Conservation (phyloP, 1,140 invertebrate species). For the Formica exsecta region DNA sequence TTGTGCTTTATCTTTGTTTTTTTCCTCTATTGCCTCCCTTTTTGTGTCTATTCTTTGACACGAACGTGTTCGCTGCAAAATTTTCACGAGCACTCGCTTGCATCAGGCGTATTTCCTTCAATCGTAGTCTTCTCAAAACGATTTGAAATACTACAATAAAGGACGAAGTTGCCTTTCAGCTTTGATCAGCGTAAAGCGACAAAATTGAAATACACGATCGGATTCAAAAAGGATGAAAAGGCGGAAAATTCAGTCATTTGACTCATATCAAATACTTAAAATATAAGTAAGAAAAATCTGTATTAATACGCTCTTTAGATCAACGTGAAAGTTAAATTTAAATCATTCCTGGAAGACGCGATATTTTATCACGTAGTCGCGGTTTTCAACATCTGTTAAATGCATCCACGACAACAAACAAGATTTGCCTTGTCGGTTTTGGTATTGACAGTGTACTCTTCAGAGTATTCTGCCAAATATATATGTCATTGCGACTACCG, state of each 20-base stretch:
- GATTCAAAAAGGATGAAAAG: neutral
- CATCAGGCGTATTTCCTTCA: constrained; percentile 78
- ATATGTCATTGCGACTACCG: constrained; percentile 93
- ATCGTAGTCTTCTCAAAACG: constrained; percentile 77
- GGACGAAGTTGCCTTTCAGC: neutral
- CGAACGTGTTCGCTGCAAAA: neutral
- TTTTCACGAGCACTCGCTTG: neutral
- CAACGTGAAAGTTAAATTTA: neutral
- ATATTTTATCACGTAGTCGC: neutral
- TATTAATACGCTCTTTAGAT: neutral
- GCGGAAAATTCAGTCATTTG: neutral
- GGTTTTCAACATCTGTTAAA: neutral
- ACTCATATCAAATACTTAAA: neutral
- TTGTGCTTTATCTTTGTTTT: constrained; percentile 48
- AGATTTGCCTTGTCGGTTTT: constrained; percentile 94
- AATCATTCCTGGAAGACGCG: neutral
- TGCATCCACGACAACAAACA: constrained; percentile 91
- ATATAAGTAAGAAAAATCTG: neutral
- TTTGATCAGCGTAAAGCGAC: constrained; percentile 12
- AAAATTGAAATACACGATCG: neutral
- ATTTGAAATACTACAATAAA: constrained; percentile 77
- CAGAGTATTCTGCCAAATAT: constrained; percentile 93
- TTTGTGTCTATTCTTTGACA: constrained; percentile 43
- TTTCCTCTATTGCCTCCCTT: constrained; percentile 41
- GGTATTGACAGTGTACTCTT: constrained; percentile 91